phyloP scores from a whole-genome alignment of 1,140 invertebrate species.

The Hyles vespertilio region DNA sequence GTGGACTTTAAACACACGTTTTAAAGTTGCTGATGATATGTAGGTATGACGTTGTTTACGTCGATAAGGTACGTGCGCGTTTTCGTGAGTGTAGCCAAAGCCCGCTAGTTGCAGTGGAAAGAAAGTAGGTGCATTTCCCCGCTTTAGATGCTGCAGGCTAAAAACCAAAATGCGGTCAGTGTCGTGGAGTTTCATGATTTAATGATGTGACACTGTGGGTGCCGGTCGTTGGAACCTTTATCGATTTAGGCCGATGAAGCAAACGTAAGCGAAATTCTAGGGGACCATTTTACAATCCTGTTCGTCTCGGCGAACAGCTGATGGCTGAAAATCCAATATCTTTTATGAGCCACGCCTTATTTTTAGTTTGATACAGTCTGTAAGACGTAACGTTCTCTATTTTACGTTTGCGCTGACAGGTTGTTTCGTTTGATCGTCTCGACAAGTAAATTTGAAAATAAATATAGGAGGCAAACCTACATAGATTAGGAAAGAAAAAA shows the following conservation, averaged over 20 bases:
- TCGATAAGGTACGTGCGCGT: background rate
- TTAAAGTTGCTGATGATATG: slow-evolving; percentile 1
- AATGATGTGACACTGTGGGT: slow-evolving; percentile 21
- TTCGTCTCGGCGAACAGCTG: no score
- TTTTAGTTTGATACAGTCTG: no score
- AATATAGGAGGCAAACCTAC: no score
- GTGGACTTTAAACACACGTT: slow-evolving; percentile 17
- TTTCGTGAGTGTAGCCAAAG: slow-evolving; percentile 30
- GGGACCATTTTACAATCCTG: background rate
- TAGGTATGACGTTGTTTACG: background rate
- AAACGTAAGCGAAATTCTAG: background rate
- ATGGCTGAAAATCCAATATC: no score
- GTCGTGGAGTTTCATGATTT: slow-evolving; percentile 37
- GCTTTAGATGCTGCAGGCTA: slow-evolving; percentile 52
- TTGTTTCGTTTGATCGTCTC: no score
- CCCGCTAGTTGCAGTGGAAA: slow-evolving; percentile 56
- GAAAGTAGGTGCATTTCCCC: slow-evolving; percentile 66
- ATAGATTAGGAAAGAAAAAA: no score
- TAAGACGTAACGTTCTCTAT: no score
- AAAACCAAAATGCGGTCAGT: slow-evolving; percentile 43
- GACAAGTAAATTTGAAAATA: no score
- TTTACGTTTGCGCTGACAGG: no score
- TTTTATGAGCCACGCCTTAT: no score
- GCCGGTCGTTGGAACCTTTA: background rate
- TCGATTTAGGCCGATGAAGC: background rate